Base-by-base conservation (phyloP, 2,888 invertebrate species). In the Nemapogon koenigi region DNA sequence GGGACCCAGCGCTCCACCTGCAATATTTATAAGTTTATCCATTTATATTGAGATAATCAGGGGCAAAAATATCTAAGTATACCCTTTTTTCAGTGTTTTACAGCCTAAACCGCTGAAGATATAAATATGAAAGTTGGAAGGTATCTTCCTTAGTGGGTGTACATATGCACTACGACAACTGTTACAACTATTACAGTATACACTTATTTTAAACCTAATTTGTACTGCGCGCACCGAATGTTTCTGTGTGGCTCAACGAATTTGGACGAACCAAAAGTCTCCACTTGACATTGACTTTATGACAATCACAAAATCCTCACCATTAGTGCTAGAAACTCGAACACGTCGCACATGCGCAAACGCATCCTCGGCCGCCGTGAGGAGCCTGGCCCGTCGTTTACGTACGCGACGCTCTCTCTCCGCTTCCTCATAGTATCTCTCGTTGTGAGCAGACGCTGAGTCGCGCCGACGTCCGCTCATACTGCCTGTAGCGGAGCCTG, bases 351-450 rank as follows among this genome's bases (percentile, higher is more conserved):
- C 95, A 59, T 98, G 97, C 8, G 97, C 95, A 66, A 99, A 99
- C 1, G 98, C 97, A 59, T 99, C 98, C 66, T 99, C 98, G 0
- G 97, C 91, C 1, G 97, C 95, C 1, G 93, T 90, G 39, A 97
- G 86, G 27, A 99, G 81, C 14, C 98, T 81, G 3, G 97, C 96
- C 41, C 89, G 83, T 0, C 97, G 81, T 66, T 97, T 97, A 55
- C 92, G 85, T 40, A 97, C 95, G 40, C 97, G 82, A 3, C 96
- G 79, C 58, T 96, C 96, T 52, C 96, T 94, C 69, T 99, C 98
- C 56, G 96, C 92, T 69, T 99, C 98, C 65, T 98, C 97, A 68
- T 98, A 97, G 71, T 98, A 97, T 22, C 95, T 83, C 72, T 98
- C 98, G 71, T 97, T 97, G 78, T 97, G 97, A 46, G 94, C 91